Base-by-base conservation (phyloP, 2,888 invertebrate genomes). In the Tetrapedia diversipes region DNA sequence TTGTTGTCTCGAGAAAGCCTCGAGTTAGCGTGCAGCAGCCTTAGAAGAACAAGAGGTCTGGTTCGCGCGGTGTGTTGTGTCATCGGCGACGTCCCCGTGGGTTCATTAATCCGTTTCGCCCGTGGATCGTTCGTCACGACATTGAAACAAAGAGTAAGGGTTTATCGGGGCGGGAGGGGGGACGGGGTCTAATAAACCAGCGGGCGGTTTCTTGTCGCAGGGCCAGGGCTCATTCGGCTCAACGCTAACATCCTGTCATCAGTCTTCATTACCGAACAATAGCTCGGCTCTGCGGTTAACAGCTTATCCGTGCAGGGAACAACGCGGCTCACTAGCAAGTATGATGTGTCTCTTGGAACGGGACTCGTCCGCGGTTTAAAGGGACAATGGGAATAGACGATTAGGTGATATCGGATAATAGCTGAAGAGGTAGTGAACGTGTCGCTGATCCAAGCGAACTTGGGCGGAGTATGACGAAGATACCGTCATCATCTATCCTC, bases 221-320 rank as follows among this genome's bases (percentile, higher is more conserved):
- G 70, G 68, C n/a, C 68, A 77, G 74, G 66, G 81, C 84, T 85
- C 82, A 81, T 86, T 86, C 84, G 83, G 81, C 82, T 82, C 64
- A 72, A 47, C 73, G 74, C 79, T 82, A 83, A 86, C 84, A 86
- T 84, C 83, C 82, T 86, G 87, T 88, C 89, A 89, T 90, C 86
- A 87, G 87, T 90, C 90, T 89, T 89, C 88, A 89, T 89, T 88
- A 89, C 76, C 82, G 86, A 88, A 89, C 89, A 88, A 89, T 89
- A 79, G 84, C 75, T 72, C 59, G 77, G 80, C 74, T 65, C 75
- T 83, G 82, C 75, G 84, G 85, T 86, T 88, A 88, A 88, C 88
- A 86, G 85, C 86, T 87, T 86, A 87, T 82, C 87, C 85, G 84
- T 71, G 80, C 82, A 39, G 63, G 65, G 79, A 84, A 82, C 87